Evolutionary conservation across 2,797 vertebrate genomes (phyloP), one percentile per base, ranked within the genome.

Genomic region (Pogoniulus pusillus): DNA sequence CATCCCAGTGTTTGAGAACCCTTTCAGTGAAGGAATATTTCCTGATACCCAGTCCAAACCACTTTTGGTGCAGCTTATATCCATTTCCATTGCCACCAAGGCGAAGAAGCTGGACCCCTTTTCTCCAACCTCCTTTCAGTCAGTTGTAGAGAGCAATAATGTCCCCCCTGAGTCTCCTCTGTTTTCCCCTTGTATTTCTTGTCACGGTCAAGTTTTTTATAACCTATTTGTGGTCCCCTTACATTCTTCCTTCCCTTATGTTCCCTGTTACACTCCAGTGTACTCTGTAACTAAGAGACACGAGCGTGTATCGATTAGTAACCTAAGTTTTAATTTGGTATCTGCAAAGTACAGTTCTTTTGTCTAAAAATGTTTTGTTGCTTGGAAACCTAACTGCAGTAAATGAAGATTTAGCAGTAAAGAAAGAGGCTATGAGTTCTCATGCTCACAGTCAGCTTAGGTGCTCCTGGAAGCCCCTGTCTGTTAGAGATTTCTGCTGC

Each of bases 361-460:
- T 87, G 75, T 93, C 78, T 95, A 91, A 90, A 94, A 87, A 85
- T 84, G 88, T 94, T 88, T 84, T 94, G 90, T 92, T 94, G 85
- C 90, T 93, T 93, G 77, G 88, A 96, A 90, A 96, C 91, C 53
- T 69, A 84, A 70, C 59, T 90, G 87, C 78, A 87, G 45, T 76
- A 91, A 88, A 86, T 90, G 27, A 87, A 86, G 68, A 93, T 87
- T 79, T 74, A 93, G 84, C 79, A 74, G 30, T 86, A 65, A 26
- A 64, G 58, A 54, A 81, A 81, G 66, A n/a, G 81, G 51, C 71
- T 66, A 15, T 88, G 51, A 53, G 51, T 58, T 96, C 24, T 87
- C 9, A 1, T 82, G 62, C 65, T 82, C 26, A 35, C 47, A 86
- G 93, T 75, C 69, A 81, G 86, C 60, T 60, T 60, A 75, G 73